Base-by-base conservation (phyloP, 2,888 invertebrate species). In the Oligia fasciuncula region DNA sequence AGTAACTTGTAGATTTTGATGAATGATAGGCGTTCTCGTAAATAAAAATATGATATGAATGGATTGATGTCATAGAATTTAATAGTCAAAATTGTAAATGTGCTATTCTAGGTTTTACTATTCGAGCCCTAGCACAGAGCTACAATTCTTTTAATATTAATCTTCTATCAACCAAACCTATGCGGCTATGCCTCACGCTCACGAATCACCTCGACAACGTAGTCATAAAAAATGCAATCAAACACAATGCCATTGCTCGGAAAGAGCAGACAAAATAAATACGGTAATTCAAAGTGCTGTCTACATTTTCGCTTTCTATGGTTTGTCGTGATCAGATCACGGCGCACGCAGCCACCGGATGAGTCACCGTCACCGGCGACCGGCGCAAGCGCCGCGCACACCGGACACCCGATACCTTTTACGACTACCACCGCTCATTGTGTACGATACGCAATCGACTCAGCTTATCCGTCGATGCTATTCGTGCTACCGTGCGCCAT, bases 331-430 rank as follows among this genome's bases (percentile, higher is more conserved):
- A 91, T 92, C 91, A 89, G 91, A 93, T 92, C 92, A 91, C 91
- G 89, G 88, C 88, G 89, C 90, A 89, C 88, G 88, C 93, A 92
- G 91, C 91, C 91, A 90, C 92, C 88, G 90, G 90, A 90, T 94
- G 94, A 94, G 89, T 94, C 94, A 94, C 88, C 90, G 88, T 82
- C 86, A 86, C 85, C 86, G 89, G 88, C 87, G 85, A 87, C 85
- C 85, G 81, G 88, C 85, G 81, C 85, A 85, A 87, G 88, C 88
- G 84, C 88, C 85, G 87, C 83, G 74, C 87, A 87, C 90, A 88
- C 91, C 92, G 91, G 92, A 92, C 91, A 93, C 89, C 57, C 91
- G 89, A 93, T 91, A 91, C 92, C 92, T 89, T 92, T 91, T 91
- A 91, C 89, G 90, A 89, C 85, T 85, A 87, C 89, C 85, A 88